Evolutionary conservation across 2,797 vertebrate species (phyloP), one percentile per base, ranked within the genome.

Genomic region (Tangara arthus): DNA sequence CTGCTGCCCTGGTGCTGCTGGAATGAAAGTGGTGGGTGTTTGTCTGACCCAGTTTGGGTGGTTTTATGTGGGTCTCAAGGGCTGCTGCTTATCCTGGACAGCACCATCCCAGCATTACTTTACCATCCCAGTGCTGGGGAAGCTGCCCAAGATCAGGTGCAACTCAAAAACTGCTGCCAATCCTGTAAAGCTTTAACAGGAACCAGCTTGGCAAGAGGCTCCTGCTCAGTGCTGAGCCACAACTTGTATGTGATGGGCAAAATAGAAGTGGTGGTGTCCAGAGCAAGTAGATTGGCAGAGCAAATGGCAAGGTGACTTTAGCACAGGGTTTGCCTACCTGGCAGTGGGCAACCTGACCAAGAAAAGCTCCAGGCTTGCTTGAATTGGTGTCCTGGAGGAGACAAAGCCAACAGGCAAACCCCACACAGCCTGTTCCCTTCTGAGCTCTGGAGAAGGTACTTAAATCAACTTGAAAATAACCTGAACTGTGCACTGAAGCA

Each of bases 391-490:
- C 27, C 49, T 77, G 56, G 34, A 61, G 57, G 60, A 63, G 50
- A 71, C 75, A 42, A 85, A 88, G 50, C 55, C 75, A 79, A 53
- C 17, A 52, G 57, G 44, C 50, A 93, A 89, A 37, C 7, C 42
- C 82, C 79, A 72, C 0, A 2, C 37, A 87, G 22, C 60, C 50
- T 35, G 27, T 64, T 83, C n/a, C 53, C 81, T 75, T n/a, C 57
- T 11, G 72, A 57, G 82, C 73, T 73, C 76, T 68, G 57, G 73
- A 89, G 55, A 85, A 96, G 84, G 89, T 70, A 93, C 91, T 97
- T 96, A 97, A 97, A 97, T 97, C 96, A 97, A 96, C 90, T 87
- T 96, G 97, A 94, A 97, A 97, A 97, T 95, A 96, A 97, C 90
- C 85, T 90, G 79, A 97, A 85, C 37, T 11, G 37, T 83, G 87